These are phyloP conservation scores for Homarus americanus DNA, from an alignment of 1,140 invertebrate genomes.

Conservation along the genomic window DNA sequence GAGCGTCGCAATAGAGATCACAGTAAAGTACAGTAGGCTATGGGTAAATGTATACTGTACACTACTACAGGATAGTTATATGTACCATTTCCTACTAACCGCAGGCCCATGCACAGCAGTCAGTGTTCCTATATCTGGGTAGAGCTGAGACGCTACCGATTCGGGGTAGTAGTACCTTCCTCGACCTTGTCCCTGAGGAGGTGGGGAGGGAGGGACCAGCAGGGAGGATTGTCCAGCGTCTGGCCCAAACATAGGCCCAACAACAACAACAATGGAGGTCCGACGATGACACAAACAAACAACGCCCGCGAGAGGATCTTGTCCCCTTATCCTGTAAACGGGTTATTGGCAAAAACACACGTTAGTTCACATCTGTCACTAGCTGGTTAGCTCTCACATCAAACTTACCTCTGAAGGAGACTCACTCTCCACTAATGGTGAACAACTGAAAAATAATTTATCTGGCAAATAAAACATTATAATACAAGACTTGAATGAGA, in stretches of 20 bases:
- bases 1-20: too few species aligned
- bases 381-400: too few species aligned
- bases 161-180: neutral
- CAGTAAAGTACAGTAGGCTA: too few species aligned
- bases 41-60: too few species aligned
- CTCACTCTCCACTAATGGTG: too few species aligned
- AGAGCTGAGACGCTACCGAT: neutral
- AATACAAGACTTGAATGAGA: too few species aligned
- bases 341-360: neutral
- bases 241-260: conserved; percentile 13
- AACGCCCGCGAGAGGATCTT: neutral
- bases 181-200: conserved; percentile 18
- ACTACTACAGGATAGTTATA: neutral
- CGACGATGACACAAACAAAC: neutral
- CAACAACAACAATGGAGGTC: conserved; percentile 5
- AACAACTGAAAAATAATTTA: too few species aligned
- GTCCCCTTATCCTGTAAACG: neutral
- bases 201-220: conserved; percentile 31
- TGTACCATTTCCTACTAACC: conserved; percentile 25
- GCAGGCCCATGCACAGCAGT: conserved; percentile 18
- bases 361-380: too few species aligned
- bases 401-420: neutral
- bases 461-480: too few species aligned
- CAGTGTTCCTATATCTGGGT: conserved; percentile 20
- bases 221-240: conserved; percentile 28